Percentiles rank a stretch among this genome's conserved stretches.
Evolutionary conservation across 2,113 vertebrate genomes (phyloP).

Genomic region (Microtus ochrogaster): DNA sequence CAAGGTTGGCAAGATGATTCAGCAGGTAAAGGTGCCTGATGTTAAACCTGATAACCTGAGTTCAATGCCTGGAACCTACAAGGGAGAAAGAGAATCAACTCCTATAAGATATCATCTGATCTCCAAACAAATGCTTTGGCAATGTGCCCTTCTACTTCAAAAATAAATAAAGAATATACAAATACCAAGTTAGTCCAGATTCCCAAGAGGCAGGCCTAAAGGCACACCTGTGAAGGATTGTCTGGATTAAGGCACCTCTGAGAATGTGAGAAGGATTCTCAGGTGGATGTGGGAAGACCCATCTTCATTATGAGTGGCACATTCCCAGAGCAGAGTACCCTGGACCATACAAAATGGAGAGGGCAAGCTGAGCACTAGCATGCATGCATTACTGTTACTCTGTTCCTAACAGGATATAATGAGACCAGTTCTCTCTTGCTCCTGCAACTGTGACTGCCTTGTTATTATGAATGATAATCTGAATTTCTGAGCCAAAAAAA

Average conservation of each 20-base stretch:
- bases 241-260: not conserved
- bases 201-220: not conserved
- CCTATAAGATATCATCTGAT: not conserved
- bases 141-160: not conserved
- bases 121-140: not conserved
- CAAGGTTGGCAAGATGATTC: not conserved
- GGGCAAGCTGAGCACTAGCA: not conserved
- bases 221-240: not conserved
- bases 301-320: not conserved
- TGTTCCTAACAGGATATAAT: not conserved
- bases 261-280: not conserved
- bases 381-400: not conserved
- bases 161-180: not conserved
- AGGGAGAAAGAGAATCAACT: not conserved
- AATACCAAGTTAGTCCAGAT: not conserved
- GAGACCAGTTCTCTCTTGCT: not conserved
- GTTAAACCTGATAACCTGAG: not conserved
- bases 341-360: not conserved
- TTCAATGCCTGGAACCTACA: not conserved
- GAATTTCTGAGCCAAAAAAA: not conserved
- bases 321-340: no score
- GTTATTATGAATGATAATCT: not conserved
- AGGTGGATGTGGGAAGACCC: not conserved
- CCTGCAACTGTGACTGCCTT: not conserved
- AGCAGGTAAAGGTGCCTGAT: not conserved